Evolutionary conservation across 2,797 vertebrate species (phyloP).

Genomic region (Acanthopagrus latus): DNA sequence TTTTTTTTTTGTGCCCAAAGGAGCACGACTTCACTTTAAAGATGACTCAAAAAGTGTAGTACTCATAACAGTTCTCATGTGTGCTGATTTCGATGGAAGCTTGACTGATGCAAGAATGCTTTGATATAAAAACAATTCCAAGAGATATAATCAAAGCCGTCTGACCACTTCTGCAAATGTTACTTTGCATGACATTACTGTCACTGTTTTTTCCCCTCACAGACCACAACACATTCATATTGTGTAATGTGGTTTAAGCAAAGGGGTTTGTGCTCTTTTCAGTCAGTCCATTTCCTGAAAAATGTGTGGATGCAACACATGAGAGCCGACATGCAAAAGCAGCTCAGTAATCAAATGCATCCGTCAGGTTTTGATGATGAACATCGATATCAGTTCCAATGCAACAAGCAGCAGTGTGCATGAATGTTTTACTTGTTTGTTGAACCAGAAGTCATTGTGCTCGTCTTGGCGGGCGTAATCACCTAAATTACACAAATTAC

Average conservation of each 20-base stretch:
- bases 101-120: not conserved
- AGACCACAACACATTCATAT: not conserved
- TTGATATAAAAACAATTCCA: not conserved
- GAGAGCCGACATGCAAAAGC: not conserved
- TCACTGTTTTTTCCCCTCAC: not conserved
- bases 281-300: not conserved
- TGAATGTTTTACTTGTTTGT: slow-evolving; percentile 13
- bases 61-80: not conserved
- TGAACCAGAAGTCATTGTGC: slow-evolving; percentile 38
- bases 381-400: not conserved
- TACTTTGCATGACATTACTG: not conserved
- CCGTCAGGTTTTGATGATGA: not conserved
- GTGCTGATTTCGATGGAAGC: not conserved
- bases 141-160: slow-evolving; percentile 15
- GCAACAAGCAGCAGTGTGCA: not conserved
- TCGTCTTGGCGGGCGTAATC: slow-evolving; percentile 48
- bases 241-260: not conserved
- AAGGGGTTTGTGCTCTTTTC: not conserved
- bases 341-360: not conserved
- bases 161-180: slow-evolving; percentile 10
- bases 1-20: not conserved
- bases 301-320: not conserved
- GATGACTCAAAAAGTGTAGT: not conserved
- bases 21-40: slow-evolving; percentile 1
- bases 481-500: slow-evolving; percentile 72